Conservation (phyloP, 2,888 invertebrate species). For the Nymphalis c-album region DNA sequence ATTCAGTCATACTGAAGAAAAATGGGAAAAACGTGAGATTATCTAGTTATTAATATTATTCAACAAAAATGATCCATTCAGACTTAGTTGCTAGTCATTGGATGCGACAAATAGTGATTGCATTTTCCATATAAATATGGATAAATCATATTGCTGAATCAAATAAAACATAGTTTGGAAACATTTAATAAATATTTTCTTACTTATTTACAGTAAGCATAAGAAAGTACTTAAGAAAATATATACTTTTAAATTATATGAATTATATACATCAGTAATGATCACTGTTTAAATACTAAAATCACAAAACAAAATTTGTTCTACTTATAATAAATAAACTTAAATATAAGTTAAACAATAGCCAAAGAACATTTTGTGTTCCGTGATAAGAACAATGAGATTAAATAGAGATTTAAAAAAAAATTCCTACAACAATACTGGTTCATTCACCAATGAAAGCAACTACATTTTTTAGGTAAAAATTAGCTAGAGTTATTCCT, state of each 20-base stretch:
- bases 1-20: too few species aligned
- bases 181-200: slow-evolving; percentile 13
- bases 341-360: slow-evolving; percentile 15
- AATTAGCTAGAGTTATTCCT: slow-evolving; percentile 44
- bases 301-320: slow-evolving; percentile 44
- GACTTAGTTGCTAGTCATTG: too few species aligned
- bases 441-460: slow-evolving; percentile 19
- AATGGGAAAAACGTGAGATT: too few species aligned
- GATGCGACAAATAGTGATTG: too few species aligned
- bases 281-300: slow-evolving; percentile 33
- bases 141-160: neutral
- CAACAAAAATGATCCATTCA: too few species aligned
- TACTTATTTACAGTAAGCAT: slow-evolving; percentile 3
- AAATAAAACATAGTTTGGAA: neutral
- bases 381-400: slow-evolving; percentile 7
- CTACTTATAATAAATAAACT: slow-evolving; percentile 37
- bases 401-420: slow-evolving; percentile 30
- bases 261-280: slow-evolving; percentile 10
- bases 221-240: neutral
- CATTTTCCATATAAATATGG: too few species aligned
- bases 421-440: slow-evolving; percentile 16
- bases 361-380: slow-evolving; percentile 19
- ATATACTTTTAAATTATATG: neutral
- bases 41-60: too few species aligned
- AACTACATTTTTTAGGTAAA: slow-evolving; percentile 15